Evolutionary conservation across 2,888 invertebrate species (phyloP).

Genomic region (Flexamia atlantica): DNA sequence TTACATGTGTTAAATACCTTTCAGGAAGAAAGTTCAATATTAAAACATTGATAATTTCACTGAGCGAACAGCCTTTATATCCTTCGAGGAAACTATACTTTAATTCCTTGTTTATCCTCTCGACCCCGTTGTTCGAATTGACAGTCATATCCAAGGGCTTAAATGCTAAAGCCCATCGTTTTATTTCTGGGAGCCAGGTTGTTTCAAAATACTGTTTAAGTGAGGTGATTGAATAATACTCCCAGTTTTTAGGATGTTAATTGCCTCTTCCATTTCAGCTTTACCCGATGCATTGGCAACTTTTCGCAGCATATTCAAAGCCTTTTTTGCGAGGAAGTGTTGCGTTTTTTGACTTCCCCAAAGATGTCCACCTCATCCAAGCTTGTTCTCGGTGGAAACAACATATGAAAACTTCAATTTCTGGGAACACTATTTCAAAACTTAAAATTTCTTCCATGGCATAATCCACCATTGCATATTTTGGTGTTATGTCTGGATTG

Average conservation of each 20-base stretch:
- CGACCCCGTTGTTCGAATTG: constrained; percentile 43
- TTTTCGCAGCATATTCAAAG: not conserved
- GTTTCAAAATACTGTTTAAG: constrained; percentile 13
- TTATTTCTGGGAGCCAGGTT: constrained; percentile 8
- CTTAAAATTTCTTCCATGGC: constrained; percentile 32
- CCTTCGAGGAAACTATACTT: constrained; percentile 32
- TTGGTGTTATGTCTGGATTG: not conserved
- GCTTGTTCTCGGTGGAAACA: constrained; percentile 46
- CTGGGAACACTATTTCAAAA: constrained; percentile 12
- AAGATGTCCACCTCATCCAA: constrained; percentile 25
- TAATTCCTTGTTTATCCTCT: constrained; percentile 35
- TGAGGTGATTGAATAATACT: not conserved
- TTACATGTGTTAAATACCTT: not conserved
- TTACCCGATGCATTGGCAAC: constrained; percentile 17
- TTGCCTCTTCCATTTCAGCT: constrained; percentile 6
- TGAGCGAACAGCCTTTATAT: constrained; percentile 12
- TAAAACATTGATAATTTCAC: not conserved
- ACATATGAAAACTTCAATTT: constrained; percentile 37
- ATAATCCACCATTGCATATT: constrained; percentile 43
- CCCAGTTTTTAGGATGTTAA: not conserved
- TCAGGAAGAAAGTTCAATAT: constrained; percentile 6
- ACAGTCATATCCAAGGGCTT: not conserved
- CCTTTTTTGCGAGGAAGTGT: constrained; percentile 21
- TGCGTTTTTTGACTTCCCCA: not conserved
- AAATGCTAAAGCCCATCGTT: constrained; percentile 5